These are phyloP conservation scores for Platyrinchus mystaceus DNA, from an alignment of 2,797 vertebrate genomes.

Conservation along the genomic window DNA sequence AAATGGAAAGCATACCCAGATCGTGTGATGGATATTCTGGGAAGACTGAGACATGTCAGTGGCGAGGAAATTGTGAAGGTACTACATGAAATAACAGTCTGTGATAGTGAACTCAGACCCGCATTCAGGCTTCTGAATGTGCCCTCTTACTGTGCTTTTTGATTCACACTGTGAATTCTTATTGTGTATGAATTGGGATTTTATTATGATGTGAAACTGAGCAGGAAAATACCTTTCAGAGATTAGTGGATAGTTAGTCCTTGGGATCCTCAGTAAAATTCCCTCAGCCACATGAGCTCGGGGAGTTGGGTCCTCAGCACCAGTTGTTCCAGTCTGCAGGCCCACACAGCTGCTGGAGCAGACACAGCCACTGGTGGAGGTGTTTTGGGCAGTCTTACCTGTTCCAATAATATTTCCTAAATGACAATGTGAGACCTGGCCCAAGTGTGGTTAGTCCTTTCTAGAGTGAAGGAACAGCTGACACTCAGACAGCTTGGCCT, in stretches of 20 bases:
- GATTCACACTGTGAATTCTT: neutral
- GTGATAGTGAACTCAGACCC: neutral
- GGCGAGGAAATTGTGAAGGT: slow-evolving; percentile 99
- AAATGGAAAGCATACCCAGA: slow-evolving; percentile 99
- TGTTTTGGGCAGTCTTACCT: neutral
- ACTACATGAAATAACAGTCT: neutral
- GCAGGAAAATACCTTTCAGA: neutral
- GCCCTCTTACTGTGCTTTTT: neutral
- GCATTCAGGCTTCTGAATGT: neutral
- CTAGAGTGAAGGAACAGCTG: neutral
- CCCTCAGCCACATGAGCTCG: neutral
- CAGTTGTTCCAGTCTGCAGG: neutral
- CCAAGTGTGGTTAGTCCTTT: neutral
- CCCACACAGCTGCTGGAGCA: neutral
- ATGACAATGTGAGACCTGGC: neutral
- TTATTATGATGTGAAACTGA: neutral
- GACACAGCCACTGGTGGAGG: neutral
- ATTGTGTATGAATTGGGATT: neutral
- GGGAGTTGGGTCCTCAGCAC: neutral
- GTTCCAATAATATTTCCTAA: neutral
- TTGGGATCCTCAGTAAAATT: neutral
- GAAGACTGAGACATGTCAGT: slow-evolving; percentile 91
- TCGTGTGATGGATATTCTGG: slow-evolving; percentile 94
- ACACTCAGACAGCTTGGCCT: neutral
- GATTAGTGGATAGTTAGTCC: neutral